These are phyloP conservation scores for Trachelus stipa DNA, from an alignment of 2,888 invertebrate genomes.

Conservation along the genomic window DNA sequence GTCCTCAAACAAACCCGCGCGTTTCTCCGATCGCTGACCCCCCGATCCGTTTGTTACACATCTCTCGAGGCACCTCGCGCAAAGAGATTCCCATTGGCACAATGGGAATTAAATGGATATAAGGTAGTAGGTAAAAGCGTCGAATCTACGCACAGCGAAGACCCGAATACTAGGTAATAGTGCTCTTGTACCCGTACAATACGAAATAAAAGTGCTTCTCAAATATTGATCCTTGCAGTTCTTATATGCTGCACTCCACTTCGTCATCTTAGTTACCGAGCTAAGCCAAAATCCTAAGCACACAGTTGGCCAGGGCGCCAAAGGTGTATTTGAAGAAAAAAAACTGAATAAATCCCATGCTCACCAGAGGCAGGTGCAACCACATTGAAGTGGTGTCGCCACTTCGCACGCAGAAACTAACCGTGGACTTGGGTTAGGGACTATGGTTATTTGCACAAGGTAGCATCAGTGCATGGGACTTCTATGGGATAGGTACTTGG, in stretches of 20 bases:
- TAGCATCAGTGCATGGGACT: not conserved
- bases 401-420: not conserved
- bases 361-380: not conserved
- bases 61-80: constrained; percentile 21
- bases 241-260: constrained; percentile 29
- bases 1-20: constrained; percentile 47
- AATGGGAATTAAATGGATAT: constrained; percentile 38
- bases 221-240: constrained; percentile 46
- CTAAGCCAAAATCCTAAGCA: constrained; percentile 28
- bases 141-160: constrained; percentile 16
- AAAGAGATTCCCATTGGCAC: constrained; percentile 7
- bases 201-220: constrained; percentile 46
- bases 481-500: constrained; percentile 1
- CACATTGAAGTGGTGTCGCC: not conserved
- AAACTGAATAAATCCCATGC: not conserved
- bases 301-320: constrained; percentile 6
- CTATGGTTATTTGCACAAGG: not conserved
- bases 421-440: not conserved
- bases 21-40: constrained; percentile 48
- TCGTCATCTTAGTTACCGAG: constrained; percentile 16
- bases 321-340: not conserved
- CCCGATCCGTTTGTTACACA: constrained; percentile 50
- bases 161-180: constrained; percentile 6
- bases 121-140: constrained; percentile 47
- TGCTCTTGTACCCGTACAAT: constrained; percentile 5